Conservation (phyloP, 92 coral and sea anemone species). For the Desmophyllum pertusum region DNA sequence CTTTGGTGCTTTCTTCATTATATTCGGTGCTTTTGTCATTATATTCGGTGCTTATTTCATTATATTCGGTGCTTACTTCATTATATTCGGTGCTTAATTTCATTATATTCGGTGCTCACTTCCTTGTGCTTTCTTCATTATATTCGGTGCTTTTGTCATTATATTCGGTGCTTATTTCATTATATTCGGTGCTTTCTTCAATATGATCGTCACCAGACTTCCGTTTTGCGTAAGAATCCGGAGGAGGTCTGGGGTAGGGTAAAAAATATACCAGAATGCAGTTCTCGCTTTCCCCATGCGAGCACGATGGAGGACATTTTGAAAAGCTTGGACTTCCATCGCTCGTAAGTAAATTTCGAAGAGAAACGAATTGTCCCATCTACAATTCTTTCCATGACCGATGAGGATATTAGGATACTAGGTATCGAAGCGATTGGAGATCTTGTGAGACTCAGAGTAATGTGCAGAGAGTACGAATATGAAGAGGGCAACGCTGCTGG, state of each 20-base stretch:
- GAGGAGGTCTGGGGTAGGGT: slow-evolving; percentile 1
- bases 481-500: slow-evolving; percentile 27
- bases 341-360: slow-evolving; percentile 10
- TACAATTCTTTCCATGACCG: slow-evolving; percentile 36
- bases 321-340: slow-evolving; percentile 20
- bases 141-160: neutral
- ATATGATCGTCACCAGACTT: slow-evolving; percentile 28
- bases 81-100: neutral
- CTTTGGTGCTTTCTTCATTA: too few relatives aligned
- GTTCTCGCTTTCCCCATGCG: neutral
- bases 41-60: too few relatives aligned
- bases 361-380: slow-evolving; percentile 52
- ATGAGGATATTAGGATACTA: slow-evolving; percentile 31
- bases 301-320: slow-evolving; percentile 44
- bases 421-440: slow-evolving; percentile 52
- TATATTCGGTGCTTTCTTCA: slow-evolving; percentile 6
- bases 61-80: too few relatives aligned
- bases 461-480: slow-evolving; percentile 20
- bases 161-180: neutral
- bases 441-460: slow-evolving; percentile 40
- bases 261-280: neutral
- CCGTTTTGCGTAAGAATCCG: neutral
- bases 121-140: too few relatives aligned
- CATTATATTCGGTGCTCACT: neutral
- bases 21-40: too few relatives aligned